Percentiles rank a stretch among this genome's conserved stretches.
Evolutionary conservation across 1,140 invertebrate genomes (phyloP).

Genomic region (Dryas iulia): DNA sequence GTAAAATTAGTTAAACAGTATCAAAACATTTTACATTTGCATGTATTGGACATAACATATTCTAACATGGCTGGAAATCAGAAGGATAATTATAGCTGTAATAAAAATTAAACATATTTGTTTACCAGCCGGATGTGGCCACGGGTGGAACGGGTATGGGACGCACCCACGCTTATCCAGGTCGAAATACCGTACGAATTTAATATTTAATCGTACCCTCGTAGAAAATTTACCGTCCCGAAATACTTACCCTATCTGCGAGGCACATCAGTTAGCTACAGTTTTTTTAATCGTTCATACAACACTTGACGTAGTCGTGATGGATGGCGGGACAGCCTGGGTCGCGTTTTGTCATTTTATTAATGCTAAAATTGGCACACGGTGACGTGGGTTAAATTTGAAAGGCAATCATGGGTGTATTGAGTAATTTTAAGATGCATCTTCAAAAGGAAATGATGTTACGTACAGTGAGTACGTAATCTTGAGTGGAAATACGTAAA

Average conservation of each 20-base stretch:
- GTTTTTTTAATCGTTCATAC: constrained; percentile 74
- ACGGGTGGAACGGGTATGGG: constrained; percentile 35
- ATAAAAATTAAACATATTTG: constrained; percentile 45
- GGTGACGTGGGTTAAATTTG: constrained; percentile 62
- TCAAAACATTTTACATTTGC: constrained; percentile 5
- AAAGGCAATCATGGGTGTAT: constrained; percentile 2
- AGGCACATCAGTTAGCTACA: constrained; percentile 62
- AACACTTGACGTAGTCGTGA: constrained; percentile 74
- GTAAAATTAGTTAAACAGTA: neutral
- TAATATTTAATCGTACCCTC: constrained; percentile 79
- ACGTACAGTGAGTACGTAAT: too few relatives aligned
- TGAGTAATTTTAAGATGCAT: constrained; percentile 1
- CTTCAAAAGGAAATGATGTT: neutral
- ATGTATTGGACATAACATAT: constrained; percentile 25
- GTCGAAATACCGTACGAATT: constrained; percentile 75
- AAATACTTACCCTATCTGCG: constrained; percentile 56
- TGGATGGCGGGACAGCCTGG: constrained; percentile 63
- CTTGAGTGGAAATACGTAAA: neutral
- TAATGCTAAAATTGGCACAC: constrained; percentile 78
- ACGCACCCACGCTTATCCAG: constrained; percentile 51
- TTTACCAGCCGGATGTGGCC: constrained; percentile 39
- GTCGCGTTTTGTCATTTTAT: constrained; percentile 79
- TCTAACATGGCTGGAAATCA: constrained; percentile 34
- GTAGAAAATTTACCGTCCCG: constrained; percentile 74
- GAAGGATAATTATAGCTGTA: constrained; percentile 39